These are phyloP conservation scores for Drosophila borborema DNA, from an alignment of 2,888 invertebrate species.

Conservation along the genomic window DNA sequence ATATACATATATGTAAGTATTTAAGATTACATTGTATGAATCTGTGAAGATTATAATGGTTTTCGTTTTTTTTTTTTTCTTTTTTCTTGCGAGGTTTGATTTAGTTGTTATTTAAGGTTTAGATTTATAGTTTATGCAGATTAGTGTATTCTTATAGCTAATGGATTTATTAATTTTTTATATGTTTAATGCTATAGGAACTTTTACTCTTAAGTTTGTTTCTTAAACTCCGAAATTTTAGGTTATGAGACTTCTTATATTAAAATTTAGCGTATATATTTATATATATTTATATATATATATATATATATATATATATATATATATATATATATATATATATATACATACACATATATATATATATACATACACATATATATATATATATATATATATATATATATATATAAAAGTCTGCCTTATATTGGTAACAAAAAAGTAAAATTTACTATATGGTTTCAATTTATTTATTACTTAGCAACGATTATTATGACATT, in stretches of 20 bases:
- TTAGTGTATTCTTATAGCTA: slow-evolving; percentile 29
- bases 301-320: neutral
- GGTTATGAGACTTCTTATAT: neutral
- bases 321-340: too few species aligned
- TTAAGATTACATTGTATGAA: too few species aligned
- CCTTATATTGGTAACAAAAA: neutral
- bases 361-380: too few species aligned
- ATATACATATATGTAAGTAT: neutral
- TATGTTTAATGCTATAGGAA: slow-evolving; percentile 70
- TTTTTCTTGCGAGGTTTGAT: slow-evolving; percentile 3
- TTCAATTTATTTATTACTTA: neutral
- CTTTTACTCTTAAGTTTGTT: slow-evolving; percentile 68
- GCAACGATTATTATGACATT: neutral
- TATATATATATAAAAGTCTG: too few species aligned
- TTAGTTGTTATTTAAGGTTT: neutral
- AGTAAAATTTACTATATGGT: neutral
- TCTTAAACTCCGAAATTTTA: slow-evolving; percentile 34
- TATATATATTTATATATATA: slow-evolving; percentile 10
- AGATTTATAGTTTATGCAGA: slow-evolving; percentile 8
- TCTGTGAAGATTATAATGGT: slow-evolving; percentile 26
- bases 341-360: too few species aligned
- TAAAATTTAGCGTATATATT: neutral
- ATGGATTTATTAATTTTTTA: slow-evolving; percentile 18
- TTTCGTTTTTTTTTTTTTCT: slow-evolving; percentile 22
- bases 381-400: too few species aligned